Base-by-base conservation (phyloP, 30 jellyfish, hydroid and myxozoan genomes). In the Clytia hemisphaerica region DNA sequence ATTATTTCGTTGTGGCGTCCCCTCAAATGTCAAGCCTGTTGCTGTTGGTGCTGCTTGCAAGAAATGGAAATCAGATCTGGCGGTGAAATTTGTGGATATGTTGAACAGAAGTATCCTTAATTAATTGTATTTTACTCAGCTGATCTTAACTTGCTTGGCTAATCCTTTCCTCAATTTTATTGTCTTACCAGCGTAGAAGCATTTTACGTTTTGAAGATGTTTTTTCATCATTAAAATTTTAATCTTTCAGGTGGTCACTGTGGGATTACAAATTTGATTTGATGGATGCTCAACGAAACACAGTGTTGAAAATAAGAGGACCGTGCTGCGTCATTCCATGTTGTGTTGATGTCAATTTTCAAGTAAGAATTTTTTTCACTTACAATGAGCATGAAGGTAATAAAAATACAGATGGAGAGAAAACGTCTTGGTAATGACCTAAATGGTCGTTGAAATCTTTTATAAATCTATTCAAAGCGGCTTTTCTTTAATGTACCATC, bases 41-140 rank as follows among this genome's bases (percentile, higher is more conserved):
- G 72, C 25, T 84, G 73, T 37, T 87, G 85, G 33, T 84, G 95
- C 50, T 84, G 72, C 61, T 67, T 84, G 31, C 95, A 84, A 71
- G 95, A 84, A 55, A 57, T 57, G 25, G 70, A 57, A 57, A 57
- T 57, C 4, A 25, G 16, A 57, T 37, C 70, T 31, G 44, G 44
- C 30, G 70, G 63, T 30, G 75, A 61, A 61, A 19, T 61, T 61
- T 27, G 16, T 30, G 61, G 75, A 18, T 61, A 61, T 14, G 29
- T 19, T 16, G 0, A 28, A 30, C 75, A 61, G 7, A 57, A 57
- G 70, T 57, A 22, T 14, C 25, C 16, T 22, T 7, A 57, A 31
- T 18, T 57, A 14, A 10, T 22, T 51, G 53, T 40, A 40, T 7
- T 7, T 7, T 40, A 40, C n/a, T n/a, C n/a, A n/a, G n/a, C n/a